Percentiles rank a stretch among this genome's conserved stretches.
phyloP scores from a whole-genome alignment of 1,140 invertebrate species.

The Diachasmimorpha longicaudata region DNA sequence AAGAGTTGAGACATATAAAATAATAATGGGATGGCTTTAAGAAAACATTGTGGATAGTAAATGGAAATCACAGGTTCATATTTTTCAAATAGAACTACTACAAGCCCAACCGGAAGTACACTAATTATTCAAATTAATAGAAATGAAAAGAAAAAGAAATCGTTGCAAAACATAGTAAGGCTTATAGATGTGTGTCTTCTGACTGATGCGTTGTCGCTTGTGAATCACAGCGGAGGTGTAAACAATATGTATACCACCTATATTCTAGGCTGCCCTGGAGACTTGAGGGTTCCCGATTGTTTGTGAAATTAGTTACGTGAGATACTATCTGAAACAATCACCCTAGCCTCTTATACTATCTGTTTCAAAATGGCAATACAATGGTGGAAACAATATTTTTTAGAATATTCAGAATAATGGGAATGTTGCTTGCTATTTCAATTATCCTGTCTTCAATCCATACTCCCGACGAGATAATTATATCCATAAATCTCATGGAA shows the following conservation, averaged over 20 bases:
- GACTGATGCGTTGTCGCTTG: conserved; percentile 5
- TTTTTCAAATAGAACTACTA: too few relatives aligned
- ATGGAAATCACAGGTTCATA: too few relatives aligned
- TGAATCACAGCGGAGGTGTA: conserved; percentile 5
- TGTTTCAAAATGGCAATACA: neutral
- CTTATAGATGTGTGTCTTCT: too few relatives aligned
- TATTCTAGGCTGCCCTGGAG: neutral
- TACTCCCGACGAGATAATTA: neutral
- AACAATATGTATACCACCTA: conserved; percentile 11
- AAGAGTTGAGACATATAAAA: too few relatives aligned
- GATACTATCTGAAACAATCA: neutral
- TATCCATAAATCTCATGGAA: conserved; percentile 4
- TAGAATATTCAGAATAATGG: neutral
- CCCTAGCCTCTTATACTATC: neutral
- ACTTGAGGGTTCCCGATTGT: neutral
- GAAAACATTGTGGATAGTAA: too few relatives aligned
- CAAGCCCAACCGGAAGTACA: too few relatives aligned
- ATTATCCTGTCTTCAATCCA: neutral
- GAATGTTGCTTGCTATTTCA: too few relatives aligned
- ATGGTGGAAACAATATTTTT: neutral
- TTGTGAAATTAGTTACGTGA: neutral
- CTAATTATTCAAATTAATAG: too few relatives aligned
- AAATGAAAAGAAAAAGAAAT: too few relatives aligned
- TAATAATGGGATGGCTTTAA: too few relatives aligned
- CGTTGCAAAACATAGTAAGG: too few relatives aligned